Evolutionary conservation across 2,888 invertebrate species (phyloP).

Genomic region (Drosophila robusta): DNA sequence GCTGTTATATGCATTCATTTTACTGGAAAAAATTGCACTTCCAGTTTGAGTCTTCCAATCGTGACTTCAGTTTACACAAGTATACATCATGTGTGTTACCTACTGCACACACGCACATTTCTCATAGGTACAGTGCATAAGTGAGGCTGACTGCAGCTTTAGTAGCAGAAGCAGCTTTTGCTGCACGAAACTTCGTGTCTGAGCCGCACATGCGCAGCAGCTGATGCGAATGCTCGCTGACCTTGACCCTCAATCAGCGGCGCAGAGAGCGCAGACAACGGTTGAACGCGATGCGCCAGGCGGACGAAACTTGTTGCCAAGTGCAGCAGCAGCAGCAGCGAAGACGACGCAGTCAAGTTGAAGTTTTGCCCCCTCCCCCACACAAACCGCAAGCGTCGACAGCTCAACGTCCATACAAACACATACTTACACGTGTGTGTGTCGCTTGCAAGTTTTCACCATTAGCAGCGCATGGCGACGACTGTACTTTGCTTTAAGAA

Average conservation of each 20-base stretch:
- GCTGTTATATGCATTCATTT: neutral
- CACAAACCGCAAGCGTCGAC: constrained; percentile 27
- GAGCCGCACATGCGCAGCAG: constrained; percentile 75
- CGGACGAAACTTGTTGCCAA: constrained; percentile 70
- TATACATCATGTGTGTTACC: neutral
- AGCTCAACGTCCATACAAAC: constrained; percentile 21
- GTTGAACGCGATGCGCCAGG: constrained; percentile 40
- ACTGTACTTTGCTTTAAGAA: constrained; percentile 69
- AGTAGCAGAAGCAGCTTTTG: constrained; percentile 13
- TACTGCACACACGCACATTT: constrained; percentile 1
- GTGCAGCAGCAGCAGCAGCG: constrained; percentile 49
- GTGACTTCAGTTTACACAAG: constrained; percentile 21
- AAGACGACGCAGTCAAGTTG: constrained; percentile 56
- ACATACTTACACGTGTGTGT: constrained; percentile 12
- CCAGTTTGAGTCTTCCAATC: constrained; percentile 30
- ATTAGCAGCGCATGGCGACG: constrained; percentile 67
- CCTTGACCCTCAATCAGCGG: constrained; percentile 76
- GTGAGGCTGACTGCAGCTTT: constrained; percentile 12
- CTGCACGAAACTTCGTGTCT: constrained; percentile 29
- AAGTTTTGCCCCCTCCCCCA: constrained; percentile 37
- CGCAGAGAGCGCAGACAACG: constrained; percentile 32
- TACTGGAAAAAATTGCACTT: constrained; percentile 13
- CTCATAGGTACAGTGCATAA: constrained; percentile 20
- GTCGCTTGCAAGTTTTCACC: constrained; percentile 72
- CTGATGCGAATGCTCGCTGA: constrained; percentile 71